phyloP scores from a whole-genome alignment of 64 coral and sea anemone species.

The Stylophora pistillata region DNA sequence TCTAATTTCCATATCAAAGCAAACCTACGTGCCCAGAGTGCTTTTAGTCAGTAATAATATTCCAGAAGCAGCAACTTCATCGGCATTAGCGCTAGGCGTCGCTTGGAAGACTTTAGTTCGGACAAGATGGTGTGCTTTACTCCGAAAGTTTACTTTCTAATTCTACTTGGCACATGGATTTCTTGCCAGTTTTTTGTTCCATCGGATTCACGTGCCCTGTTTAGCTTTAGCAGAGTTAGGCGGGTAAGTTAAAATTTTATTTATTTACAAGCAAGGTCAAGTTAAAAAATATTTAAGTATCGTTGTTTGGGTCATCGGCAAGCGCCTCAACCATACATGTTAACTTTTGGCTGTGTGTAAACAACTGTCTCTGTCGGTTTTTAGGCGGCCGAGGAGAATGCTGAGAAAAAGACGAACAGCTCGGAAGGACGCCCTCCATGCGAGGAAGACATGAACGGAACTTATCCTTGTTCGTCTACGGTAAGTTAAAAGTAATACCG shows the following conservation, averaged over 20 bases:
- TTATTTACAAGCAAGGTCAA: not conserved
- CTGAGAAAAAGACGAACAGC: not conserved
- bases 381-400: constrained; percentile 10
- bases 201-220: constrained; percentile 29
- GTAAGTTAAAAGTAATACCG: constrained; percentile 22
- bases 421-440: constrained; percentile 20
- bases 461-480: constrained; percentile 63
- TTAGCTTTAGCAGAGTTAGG: constrained; percentile 23
- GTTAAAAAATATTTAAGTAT: not conserved
- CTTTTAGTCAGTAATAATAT: not conserved
- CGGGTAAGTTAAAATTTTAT: constrained; percentile 14
- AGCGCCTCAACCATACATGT: not conserved
- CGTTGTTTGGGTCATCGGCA: not conserved
- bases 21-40: not conserved
- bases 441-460: constrained; percentile 35
- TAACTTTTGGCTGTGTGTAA: too few species aligned
- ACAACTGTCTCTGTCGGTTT: not conserved
- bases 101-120: not conserved
- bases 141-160: constrained; percentile 33
- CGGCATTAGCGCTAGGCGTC: not conserved
- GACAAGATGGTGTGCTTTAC: not conserved
- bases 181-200: constrained; percentile 49
- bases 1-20: not conserved
- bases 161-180: constrained; percentile 23
- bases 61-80: not conserved